Percentiles rank a stretch among this genome's conserved stretches.
Evolutionary conservation across 1,140 invertebrate species (phyloP).

Genomic region (Acromyrmex charruanus): DNA sequence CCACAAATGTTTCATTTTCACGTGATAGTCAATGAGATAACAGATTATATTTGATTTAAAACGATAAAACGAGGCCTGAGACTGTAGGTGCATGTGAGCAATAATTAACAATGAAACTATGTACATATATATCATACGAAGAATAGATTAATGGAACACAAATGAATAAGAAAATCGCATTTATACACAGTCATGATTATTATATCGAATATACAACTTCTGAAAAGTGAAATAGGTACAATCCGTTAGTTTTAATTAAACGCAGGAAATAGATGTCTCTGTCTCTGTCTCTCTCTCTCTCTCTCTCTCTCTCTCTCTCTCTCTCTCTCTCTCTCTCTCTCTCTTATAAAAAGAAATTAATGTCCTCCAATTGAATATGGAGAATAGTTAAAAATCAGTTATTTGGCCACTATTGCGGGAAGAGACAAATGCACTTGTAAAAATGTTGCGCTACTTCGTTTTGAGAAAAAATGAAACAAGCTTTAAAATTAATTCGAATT

Average conservation of each 20-base stretch:
- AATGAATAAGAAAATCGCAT: slow-evolving; percentile 57
- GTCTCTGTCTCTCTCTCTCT: slow-evolving; percentile 35
- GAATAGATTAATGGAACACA: slow-evolving; percentile 40
- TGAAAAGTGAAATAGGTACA: slow-evolving; percentile 56
- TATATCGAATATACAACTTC: slow-evolving; percentile 56
- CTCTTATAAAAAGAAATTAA: slow-evolving; percentile 25
- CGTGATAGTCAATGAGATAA: not conserved
- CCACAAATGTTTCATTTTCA: slow-evolving; percentile 16
- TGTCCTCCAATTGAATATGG: slow-evolving; percentile 16
- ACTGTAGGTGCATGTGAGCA: slow-evolving; percentile 65
- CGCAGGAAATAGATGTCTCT: slow-evolving; percentile 40
- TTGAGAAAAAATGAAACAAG: slow-evolving; percentile 60
- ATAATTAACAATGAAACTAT: slow-evolving; percentile 68
- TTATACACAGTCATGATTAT: slow-evolving; percentile 54
- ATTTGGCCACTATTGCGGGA: slow-evolving; percentile 24
- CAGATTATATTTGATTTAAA: not conserved
- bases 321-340: too few relatives aligned
- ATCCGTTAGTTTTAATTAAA: slow-evolving; percentile 61
- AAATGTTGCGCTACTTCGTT: slow-evolving; percentile 34
- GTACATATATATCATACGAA: slow-evolving; percentile 60
- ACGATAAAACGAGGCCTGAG: slow-evolving; percentile 29
- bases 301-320: not conserved
- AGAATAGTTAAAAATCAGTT: slow-evolving; percentile 42
- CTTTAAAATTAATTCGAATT: slow-evolving; percentile 24
- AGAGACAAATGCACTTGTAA: slow-evolving; percentile 46